Conservation (phyloP, 2,888 invertebrate species). For the Minunthozetes semirufus region DNA sequence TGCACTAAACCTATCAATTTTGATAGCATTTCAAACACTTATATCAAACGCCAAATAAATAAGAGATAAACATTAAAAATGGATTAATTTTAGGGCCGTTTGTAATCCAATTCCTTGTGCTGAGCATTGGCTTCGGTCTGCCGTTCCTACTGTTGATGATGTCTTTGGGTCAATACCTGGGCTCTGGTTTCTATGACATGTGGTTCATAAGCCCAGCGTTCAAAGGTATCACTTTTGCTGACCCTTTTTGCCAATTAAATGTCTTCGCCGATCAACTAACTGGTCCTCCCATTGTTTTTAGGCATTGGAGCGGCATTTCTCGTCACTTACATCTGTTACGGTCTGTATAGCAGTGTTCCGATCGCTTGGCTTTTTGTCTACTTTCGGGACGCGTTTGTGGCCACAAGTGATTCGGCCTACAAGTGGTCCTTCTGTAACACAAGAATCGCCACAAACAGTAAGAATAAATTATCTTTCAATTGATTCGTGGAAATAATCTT, state of each 20-base stretch:
- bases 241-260: too few species aligned
- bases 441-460: constrained; percentile 22
- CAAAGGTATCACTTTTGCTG: constrained; percentile 51
- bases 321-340: constrained; percentile 68
- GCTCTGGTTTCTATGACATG: constrained; percentile 80
- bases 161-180: constrained; percentile 74
- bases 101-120: constrained; percentile 75
- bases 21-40: not conserved
- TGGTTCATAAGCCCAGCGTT: constrained; percentile 88
- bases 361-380: constrained; percentile 87
- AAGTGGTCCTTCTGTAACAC: constrained; percentile 37
- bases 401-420: constrained; percentile 37
- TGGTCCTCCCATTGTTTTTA: constrained; percentile 43
- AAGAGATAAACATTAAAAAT: not conserved
- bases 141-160: constrained; percentile 76
- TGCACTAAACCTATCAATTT: constrained; percentile 8
- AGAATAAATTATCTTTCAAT: not conserved
- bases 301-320: constrained; percentile 78
- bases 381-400: constrained; percentile 76
- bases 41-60: not conserved
- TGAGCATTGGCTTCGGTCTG: constrained; percentile 72
- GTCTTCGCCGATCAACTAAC: not conserved
- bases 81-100: constrained; percentile 62
- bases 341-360: constrained; percentile 77
- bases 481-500: too few species aligned